Evolutionary conservation across 2,797 vertebrate species (phyloP).

Genomic region (Chaenodraco wilsoni): DNA sequence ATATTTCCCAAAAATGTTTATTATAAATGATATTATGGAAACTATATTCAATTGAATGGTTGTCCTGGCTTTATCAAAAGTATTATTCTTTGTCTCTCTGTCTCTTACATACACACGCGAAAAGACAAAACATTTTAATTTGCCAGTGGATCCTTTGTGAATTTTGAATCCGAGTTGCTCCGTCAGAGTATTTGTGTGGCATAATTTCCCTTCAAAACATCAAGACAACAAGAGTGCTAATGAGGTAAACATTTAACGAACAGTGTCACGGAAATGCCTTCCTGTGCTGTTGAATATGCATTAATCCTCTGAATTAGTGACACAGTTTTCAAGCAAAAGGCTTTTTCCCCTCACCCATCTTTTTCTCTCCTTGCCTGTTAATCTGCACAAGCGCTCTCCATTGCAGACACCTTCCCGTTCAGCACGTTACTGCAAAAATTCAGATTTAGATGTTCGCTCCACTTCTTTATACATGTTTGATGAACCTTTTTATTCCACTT

Average conservation of each 20-base stretch:
- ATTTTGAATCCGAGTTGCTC: conserved; percentile 52
- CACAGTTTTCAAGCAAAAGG: conserved; percentile 57
- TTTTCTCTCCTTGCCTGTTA: conserved; percentile 42
- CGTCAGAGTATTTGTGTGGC: conserved; percentile 53
- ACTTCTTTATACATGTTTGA: conserved; percentile 78
- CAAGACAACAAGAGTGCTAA: conserved; percentile 70
- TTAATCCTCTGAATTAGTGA: conserved; percentile 56
- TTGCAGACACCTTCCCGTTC: conserved; percentile 50
- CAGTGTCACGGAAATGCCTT: conserved; percentile 65
- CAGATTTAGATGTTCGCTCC: conserved; percentile 68
- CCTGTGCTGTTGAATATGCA: conserved; percentile 73
- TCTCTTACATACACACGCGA: not conserved
- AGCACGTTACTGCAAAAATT: conserved; percentile 54
- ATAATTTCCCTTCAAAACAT: conserved; percentile 70
- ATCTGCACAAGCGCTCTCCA: conserved; percentile 48
- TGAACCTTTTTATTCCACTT: conserved; percentile 73
- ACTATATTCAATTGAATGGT: not conserved
- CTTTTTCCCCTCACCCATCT: conserved; percentile 31
- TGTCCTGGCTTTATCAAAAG: conserved; percentile 8
- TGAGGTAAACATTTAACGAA: conserved; percentile 77
- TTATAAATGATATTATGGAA: too few species aligned
- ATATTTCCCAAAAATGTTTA: not conserved
- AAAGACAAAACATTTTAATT: conserved; percentile 40
- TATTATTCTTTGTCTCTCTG: conserved; percentile 12
- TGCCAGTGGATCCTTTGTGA: conserved; percentile 49